Percentiles rank a stretch among this genome's conserved stretches.
Evolutionary conservation across 2,888 invertebrate genomes (phyloP).

Genomic region (Abscondita cerata): DNA sequence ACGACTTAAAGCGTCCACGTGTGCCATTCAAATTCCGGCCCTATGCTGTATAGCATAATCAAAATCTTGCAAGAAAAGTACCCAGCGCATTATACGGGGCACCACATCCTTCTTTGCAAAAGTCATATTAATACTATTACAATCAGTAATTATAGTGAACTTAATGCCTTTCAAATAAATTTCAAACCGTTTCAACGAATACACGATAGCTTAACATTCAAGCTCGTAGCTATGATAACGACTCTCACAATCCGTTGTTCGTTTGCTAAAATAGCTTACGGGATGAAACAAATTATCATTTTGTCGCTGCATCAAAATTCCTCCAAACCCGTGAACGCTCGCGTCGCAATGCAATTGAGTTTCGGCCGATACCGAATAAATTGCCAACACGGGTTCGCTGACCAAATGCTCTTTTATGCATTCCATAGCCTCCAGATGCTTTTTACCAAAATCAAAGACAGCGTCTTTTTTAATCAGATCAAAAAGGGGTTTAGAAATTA

Average conservation of each 20-base stretch:
- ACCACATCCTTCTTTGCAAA: conserved; percentile 44
- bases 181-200: conserved; percentile 39
- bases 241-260: conserved; percentile 41
- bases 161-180: conserved; percentile 43
- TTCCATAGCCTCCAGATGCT: background rate
- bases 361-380: conserved; percentile 22
- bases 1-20: conserved; percentile 43
- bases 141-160: conserved; percentile 45
- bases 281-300: conserved; percentile 38
- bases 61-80: conserved; percentile 15
- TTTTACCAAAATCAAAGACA: conserved; percentile 2
- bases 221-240: conserved; percentile 49
- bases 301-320: conserved; percentile 46
- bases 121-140: conserved; percentile 40
- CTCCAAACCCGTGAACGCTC: conserved; percentile 44
- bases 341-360: conserved; percentile 50
- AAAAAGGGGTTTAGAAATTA: conserved; percentile 10
- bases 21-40: conserved; percentile 17
- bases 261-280: conserved; percentile 47
- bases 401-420: conserved; percentile 39
- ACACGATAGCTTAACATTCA: conserved; percentile 43
- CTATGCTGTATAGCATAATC: conserved; percentile 22
- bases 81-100: conserved; percentile 35
- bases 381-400: conserved; percentile 33
- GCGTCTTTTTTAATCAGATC: background rate